Conservation (phyloP, 2,797 vertebrate species). For the Rhinella marina region DNA sequence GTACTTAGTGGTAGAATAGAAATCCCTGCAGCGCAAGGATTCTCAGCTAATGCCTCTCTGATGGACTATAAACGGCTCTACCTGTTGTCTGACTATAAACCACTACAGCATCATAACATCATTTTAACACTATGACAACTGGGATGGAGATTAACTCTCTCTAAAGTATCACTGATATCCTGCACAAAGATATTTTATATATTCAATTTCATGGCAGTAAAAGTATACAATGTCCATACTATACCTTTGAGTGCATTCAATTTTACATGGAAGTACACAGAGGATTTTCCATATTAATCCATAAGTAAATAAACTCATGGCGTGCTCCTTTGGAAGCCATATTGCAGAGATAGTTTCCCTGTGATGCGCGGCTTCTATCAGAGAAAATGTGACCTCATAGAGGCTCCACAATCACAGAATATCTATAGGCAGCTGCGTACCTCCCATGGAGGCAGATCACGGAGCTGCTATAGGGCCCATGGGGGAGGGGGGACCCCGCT, state of each 20-base stretch:
- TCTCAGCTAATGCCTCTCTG: constrained; percentile 45
- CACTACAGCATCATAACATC: constrained; percentile 1
- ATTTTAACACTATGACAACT: neutral
- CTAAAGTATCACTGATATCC: neutral
- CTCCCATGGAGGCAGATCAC: no score
- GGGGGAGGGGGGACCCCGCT: no score
- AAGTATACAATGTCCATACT: no score
- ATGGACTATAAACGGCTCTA: constrained; percentile 42
- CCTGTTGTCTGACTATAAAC: constrained; percentile 3
- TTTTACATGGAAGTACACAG: no score
- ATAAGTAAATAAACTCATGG: no score
- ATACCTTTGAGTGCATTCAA: no score
- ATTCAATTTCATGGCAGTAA: neutral
- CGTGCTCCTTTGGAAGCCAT: no score
- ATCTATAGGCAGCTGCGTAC: no score
- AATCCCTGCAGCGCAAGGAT: constrained; percentile 2
- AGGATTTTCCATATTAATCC: no score
- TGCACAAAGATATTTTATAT: neutral
- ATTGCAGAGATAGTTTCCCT: neutral
- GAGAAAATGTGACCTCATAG: no score
- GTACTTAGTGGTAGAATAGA: constrained; percentile 20
- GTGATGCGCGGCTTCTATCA: neutral
- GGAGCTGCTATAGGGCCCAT: no score
- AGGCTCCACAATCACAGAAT: no score
- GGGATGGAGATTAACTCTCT: neutral